Conservation (phyloP, 1,140 invertebrate genomes). For the Drosophila repletoides region DNA sequence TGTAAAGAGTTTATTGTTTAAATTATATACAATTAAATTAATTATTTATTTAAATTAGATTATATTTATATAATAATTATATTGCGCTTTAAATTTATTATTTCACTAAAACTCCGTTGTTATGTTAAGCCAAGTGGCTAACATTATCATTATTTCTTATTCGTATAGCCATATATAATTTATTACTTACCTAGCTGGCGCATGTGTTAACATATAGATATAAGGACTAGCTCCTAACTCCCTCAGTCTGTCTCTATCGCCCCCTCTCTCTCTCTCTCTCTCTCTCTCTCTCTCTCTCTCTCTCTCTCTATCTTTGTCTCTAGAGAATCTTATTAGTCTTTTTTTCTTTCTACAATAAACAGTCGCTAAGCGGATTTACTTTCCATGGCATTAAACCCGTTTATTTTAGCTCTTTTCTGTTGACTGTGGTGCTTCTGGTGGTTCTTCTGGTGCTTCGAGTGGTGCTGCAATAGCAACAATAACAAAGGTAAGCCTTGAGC, state of each 20-base stretch:
- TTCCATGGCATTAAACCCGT: conserved; percentile 33
- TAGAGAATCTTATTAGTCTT: background rate
- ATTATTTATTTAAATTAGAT: no score
- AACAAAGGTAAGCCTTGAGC: conserved; percentile 38
- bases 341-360: background rate
- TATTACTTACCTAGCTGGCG: no score
- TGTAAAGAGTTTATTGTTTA: no score
- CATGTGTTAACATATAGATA: no score
- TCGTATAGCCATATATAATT: no score
- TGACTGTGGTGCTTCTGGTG: background rate
- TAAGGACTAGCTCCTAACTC: background rate
- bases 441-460: background rate
- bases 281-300: background rate
- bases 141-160: no score
- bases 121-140: no score
- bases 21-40: no score
- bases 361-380: conserved; percentile 39
- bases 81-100: no score
- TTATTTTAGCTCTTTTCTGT: conserved; percentile 4
- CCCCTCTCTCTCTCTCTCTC: background rate
- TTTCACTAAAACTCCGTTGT: no score
- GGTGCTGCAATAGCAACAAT: conserved; percentile 16
- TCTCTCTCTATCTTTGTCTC: background rate
- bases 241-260: background rate
- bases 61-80: no score